Percentiles rank a stretch among this genome's conserved stretches.
Evolutionary conservation across 2,888 invertebrate genomes (phyloP).

Genomic region (Orthosia gothica): DNA sequence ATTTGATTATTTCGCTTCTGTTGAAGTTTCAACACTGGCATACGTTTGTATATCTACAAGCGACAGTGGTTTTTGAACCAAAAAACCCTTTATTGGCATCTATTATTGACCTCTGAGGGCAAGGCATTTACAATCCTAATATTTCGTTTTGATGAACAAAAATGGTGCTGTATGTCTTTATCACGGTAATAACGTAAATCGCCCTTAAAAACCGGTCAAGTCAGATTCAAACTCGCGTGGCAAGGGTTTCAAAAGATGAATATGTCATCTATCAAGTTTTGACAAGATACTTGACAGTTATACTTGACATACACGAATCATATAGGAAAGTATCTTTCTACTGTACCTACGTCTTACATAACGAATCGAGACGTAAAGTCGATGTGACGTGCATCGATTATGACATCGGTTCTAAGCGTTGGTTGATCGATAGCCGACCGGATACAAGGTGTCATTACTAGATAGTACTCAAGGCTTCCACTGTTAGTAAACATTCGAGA

Average conservation of each 20-base stretch:
- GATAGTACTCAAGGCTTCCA: slow-evolving; percentile 52
- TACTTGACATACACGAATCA: not conserved
- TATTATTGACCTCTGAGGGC: not conserved
- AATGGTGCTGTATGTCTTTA: no score
- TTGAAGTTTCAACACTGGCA: not conserved
- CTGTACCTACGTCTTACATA: slow-evolving; percentile 47
- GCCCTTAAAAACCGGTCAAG: no score
- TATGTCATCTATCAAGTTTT: no score
- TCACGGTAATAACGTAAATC: no score
- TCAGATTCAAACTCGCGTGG: no score
- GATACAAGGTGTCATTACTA: slow-evolving; percentile 60
- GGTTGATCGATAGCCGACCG: slow-evolving; percentile 62
- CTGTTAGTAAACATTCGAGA: slow-evolving; percentile 62
- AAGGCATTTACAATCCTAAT: not conserved
- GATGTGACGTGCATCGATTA: slow-evolving; percentile 57
- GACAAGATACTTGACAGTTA: not conserved
- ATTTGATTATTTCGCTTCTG: not conserved
- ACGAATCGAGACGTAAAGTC: slow-evolving; percentile 30
- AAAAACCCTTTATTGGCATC: no score
- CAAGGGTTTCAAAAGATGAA: no score
- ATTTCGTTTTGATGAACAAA: no score
- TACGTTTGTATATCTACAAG: not conserved
- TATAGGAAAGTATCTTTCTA: slow-evolving; percentile 19
- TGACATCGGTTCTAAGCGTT: slow-evolving; percentile 62
- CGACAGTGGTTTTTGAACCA: no score